Conservation (phyloP, 2,113 vertebrate species). For the Telmatochromis sp. region DNA sequence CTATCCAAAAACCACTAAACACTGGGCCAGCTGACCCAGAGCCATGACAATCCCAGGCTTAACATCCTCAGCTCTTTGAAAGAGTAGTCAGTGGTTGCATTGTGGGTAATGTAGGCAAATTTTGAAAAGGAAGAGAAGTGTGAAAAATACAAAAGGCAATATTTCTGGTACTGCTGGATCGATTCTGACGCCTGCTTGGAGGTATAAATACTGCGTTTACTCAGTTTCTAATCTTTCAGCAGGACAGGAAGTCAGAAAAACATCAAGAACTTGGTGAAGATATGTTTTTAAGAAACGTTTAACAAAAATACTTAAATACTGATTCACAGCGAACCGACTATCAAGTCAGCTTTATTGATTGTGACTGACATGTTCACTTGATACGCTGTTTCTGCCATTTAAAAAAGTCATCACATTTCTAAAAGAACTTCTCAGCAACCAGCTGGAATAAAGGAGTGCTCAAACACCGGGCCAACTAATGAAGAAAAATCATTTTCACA, state of each 20-base stretch:
- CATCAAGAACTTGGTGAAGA: background rate
- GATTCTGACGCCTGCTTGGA: background rate
- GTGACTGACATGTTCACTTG: background rate
- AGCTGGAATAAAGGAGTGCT: background rate
- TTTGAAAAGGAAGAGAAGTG: background rate
- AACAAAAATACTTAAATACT: background rate
- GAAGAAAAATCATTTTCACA: background rate
- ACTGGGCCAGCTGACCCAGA: background rate
- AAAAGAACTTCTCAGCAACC: background rate
- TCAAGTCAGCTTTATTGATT: background rate
- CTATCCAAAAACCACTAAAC: background rate
- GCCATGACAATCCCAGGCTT: background rate
- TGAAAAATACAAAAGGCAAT: background rate
- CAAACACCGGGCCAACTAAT: accelerated
- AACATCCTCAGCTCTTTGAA: background rate
- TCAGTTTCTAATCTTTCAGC: background rate
- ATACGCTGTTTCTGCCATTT: background rate
- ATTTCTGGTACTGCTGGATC: background rate
- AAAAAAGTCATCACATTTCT: background rate
- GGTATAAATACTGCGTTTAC: background rate
- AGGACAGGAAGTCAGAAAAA: background rate
- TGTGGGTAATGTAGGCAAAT: background rate
- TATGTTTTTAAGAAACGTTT: background rate
- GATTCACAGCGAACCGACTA: accelerated
- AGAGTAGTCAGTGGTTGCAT: background rate